Percentiles rank a stretch among this genome's conserved stretches.
Conservation (phyloP, 2,888 invertebrate species). For the Hypomecis atomaria region DNA sequence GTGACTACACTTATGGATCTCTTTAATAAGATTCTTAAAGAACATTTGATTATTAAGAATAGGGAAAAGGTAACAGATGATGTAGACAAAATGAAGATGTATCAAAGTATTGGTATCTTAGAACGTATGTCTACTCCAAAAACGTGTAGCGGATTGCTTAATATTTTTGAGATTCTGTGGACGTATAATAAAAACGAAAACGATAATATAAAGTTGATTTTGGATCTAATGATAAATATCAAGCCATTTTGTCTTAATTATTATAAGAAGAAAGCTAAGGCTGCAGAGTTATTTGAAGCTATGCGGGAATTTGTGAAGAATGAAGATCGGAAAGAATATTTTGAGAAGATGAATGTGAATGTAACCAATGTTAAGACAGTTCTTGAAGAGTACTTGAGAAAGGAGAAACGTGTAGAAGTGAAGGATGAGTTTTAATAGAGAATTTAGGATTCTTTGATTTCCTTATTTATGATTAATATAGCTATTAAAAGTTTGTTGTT, state of each 20-base stretch:
- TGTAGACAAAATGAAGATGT: constrained; percentile 53
- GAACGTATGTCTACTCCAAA: constrained; percentile 60
- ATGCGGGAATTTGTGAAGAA: constrained; percentile 53
- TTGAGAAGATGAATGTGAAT: constrained; percentile 49
- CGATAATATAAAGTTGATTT: constrained; percentile 48
- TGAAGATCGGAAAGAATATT: constrained; percentile 44
- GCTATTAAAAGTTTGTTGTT: no score
- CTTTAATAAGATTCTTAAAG: constrained; percentile 68
- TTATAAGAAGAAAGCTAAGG: constrained; percentile 54
- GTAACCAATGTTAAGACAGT: constrained; percentile 48
- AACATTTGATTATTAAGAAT: constrained; percentile 60
- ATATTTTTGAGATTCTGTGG: constrained; percentile 58
- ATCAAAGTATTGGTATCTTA: constrained; percentile 67
- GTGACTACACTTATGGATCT: constrained; percentile 60
- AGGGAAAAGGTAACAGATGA: constrained; percentile 48
- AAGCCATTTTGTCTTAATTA: constrained; percentile 60
- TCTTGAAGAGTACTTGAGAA: constrained; percentile 56
- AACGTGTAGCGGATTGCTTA: constrained; percentile 66
- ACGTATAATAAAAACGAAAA: constrained; percentile 48
- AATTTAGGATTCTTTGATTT: no score
- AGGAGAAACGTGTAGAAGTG: constrained; percentile 41
- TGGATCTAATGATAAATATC: constrained; percentile 60
- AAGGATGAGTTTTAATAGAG: constrained; percentile 62
- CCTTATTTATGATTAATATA: no score
- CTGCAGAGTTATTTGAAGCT: constrained; percentile 51